Evolutionary conservation across 2,113 vertebrate species (phyloP), one percentile per base, ranked within the genome.

Genomic region (Mirza zaza): DNA sequence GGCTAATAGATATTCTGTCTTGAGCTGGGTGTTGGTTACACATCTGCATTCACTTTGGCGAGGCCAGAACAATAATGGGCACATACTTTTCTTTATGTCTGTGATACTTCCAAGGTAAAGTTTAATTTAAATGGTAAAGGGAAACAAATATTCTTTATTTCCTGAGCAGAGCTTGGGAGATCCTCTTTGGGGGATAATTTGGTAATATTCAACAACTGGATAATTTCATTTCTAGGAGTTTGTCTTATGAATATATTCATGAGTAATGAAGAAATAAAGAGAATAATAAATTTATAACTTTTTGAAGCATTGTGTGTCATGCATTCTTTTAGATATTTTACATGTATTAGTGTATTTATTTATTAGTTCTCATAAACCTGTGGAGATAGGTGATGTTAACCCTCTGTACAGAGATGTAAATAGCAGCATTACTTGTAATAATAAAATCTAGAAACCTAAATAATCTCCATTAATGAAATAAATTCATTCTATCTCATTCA

Each of bases 361-460:
- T 57, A 68, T 73, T 94, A 52, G 81, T 94, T 76, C 12, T 34
- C 65, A 68, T 50, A 87, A 90, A 65, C 23, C 39, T n/a, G 13
- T 77, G 45, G 36, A 85, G 55, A 25, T 10, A 70, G 8, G 67
- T 76, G 52, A 65, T 59, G 3, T 32, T 81, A 55, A 71, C 45
- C 18, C 27, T 65, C 1, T 81, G 32, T 21, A 87, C 25, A 36
- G 14, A 76, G 36, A 57, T 39, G 13, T 70, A 50, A 88, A 32
- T 75, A 88, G 36, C 17, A 68, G 39, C 29, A 79, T 90, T 82
- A 32, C 6, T 75, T 94, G 17, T 23, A 70, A 95, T 61, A 85
- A 68, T 63, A 80, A 94, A 88, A 95, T 79, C 59, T 17, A 86
- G 67, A 90, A 92, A 87, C 14, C 23, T 83, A 70, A 86, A 52